Evolutionary conservation across 2,113 vertebrate genomes (phyloP), one percentile per base, ranked within the genome.

Genomic region (Macroglossus sobrinus): DNA sequence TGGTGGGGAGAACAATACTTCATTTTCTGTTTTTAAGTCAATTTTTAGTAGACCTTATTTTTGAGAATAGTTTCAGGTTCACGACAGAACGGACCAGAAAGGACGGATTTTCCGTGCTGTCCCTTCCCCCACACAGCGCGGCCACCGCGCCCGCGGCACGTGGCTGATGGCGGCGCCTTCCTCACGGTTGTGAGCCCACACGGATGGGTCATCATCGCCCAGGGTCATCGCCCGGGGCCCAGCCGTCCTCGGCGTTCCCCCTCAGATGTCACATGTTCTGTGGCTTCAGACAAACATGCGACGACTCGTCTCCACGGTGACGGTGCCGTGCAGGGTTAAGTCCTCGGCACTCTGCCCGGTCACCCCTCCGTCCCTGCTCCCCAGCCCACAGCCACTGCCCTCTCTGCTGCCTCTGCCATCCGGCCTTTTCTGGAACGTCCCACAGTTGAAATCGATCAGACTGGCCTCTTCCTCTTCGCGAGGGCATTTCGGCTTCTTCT

Each of bases 91-190:
- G 21, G 53, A 30, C 15, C 33, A 30, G 33, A 21, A 57, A 45
- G 18, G 16, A 3, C 47, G 22, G 38, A 57, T 2, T 35, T 71
- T 14, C 78, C 18, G 21, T 19, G 15, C 19, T 38, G 21, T 45
- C 10, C 22, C 15, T 35, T 45, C 50, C 30, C 11, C 2, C n/a
- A 18, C 5, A 7, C 1, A 4, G 9, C 28, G 13, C 8, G 16
- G 63, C 63, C 15, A 35, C 15, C 9, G 9, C 7, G 50, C 24
- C 0, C 0, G 10, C 76, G 59, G 3, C 30, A 14, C 47, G 26
- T 57, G 15, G 24, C 45, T 18, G 11, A 10, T 21, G 45, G 50
- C 2, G 47, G 50, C 19, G 57, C 6, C 13, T 35, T n/a, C 13
- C 10, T 47, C 10, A 38, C 11, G 7, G 19, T 26, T 12, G 7